These are phyloP conservation scores for Sussaba pulchella DNA, from an alignment of 2,888 invertebrate species.

Conservation along the genomic window DNA sequence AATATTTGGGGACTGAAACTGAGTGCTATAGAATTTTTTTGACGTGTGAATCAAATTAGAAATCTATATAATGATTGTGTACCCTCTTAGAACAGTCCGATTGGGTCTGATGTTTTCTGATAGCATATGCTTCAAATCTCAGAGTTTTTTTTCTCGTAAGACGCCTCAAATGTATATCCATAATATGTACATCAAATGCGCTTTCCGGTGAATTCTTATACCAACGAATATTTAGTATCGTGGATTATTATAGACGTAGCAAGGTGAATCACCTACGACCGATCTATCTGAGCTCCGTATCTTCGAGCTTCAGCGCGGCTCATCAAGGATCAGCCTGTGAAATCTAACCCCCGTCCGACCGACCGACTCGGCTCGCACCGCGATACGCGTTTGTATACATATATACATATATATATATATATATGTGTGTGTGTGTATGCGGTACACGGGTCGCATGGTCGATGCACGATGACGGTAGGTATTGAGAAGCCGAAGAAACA, in stretches of 20 bases:
- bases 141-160: no score
- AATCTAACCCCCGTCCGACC: slow-evolving; percentile 77
- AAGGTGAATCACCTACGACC: slow-evolving; percentile 29
- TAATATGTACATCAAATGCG: neutral
- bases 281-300: slow-evolving; percentile 70
- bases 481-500: slow-evolving; percentile 52
- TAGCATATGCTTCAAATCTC: no score
- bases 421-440: neutral
- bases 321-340: slow-evolving; percentile 76
- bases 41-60: no score
- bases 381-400: no score
- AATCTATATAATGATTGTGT: no score
- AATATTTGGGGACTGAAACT: no score
- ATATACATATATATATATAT: no score
- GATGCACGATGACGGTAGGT: neutral
- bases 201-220: slow-evolving; percentile 68
- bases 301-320: slow-evolving; percentile 70
- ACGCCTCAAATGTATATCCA: no score
- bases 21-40: no score
- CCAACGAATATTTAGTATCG: slow-evolving; percentile 12
- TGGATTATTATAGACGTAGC: neutral
- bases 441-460: slow-evolving; percentile 2
- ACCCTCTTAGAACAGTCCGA: no score
- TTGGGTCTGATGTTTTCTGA: no score
- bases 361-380: slow-evolving; percentile 67